Evolutionary conservation across 2,888 invertebrate genomes (phyloP).

Genomic region (Cynaeus angustus): DNA sequence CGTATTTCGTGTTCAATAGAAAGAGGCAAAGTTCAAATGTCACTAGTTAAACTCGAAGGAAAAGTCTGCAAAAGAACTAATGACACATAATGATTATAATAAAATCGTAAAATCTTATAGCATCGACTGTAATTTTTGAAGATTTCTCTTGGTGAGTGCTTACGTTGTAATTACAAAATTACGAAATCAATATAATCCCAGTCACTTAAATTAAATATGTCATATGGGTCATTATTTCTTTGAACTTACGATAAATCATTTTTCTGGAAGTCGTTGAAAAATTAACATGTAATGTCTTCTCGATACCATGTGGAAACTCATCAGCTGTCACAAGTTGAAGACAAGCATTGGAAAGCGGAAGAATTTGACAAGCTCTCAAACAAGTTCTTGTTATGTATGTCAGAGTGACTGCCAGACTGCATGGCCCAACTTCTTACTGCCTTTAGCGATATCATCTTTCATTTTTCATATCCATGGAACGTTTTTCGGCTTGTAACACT

Average conservation of each 20-base stretch:
- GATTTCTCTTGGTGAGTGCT: constrained; percentile 31
- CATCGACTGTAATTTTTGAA: constrained; percentile 13
- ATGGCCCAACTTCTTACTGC: constrained; percentile 43
- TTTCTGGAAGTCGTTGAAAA: no score
- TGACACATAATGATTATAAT: constrained; percentile 20
- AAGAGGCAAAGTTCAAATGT: constrained; percentile 32
- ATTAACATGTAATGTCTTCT: neutral
- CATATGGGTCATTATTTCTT: no score
- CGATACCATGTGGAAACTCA: neutral
- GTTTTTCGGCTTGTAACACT: constrained; percentile 43
- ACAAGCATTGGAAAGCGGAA: constrained; percentile 38
- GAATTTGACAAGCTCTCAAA: constrained; percentile 46
- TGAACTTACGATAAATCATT: no score
- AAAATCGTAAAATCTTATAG: constrained; percentile 18
- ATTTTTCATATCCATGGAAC: constrained; percentile 32
- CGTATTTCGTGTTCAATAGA: neutral
- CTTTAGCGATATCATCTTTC: constrained; percentile 37
- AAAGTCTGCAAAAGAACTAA: constrained; percentile 15
- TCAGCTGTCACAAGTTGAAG: constrained; percentile 1
- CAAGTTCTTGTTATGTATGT: constrained; percentile 45
- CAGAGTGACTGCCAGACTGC: constrained; percentile 47
- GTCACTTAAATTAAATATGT: no score
- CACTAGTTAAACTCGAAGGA: constrained; percentile 15
- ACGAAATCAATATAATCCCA: no score
- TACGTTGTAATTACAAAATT: neutral